Percentiles rank a stretch among this genome's conserved stretches.
Evolutionary conservation across 2,113 vertebrate species (phyloP).

Genomic region (Lontra canadensis): DNA sequence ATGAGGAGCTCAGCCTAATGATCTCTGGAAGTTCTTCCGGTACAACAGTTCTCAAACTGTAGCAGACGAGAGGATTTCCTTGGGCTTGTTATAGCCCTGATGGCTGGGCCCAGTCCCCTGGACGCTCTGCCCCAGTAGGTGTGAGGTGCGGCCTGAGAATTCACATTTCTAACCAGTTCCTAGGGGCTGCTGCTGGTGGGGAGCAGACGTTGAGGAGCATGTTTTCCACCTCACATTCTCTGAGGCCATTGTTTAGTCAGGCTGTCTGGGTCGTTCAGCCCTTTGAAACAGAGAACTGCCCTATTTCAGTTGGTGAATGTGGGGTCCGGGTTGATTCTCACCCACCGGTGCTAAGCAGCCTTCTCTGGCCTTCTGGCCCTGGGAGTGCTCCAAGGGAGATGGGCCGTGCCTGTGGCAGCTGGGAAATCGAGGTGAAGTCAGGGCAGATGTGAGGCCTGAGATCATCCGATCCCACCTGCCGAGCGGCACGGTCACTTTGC

Average conservation of each 20-base stretch:
- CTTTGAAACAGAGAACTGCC: background rate
- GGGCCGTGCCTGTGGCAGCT: background rate
- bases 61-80: background rate
- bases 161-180: background rate
- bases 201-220: background rate
- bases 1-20: background rate
- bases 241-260: background rate
- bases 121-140: background rate
- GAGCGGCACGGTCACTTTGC: background rate
- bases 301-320: background rate
- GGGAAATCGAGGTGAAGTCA: background rate
- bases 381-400: background rate
- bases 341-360: background rate
- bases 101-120: background rate
- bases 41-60: background rate
- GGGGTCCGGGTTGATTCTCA: background rate
- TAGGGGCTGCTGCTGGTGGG: background rate
- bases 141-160: background rate
- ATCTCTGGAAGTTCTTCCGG: background rate
- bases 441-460: background rate
- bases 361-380: background rate
- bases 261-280: background rate
- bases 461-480: background rate
- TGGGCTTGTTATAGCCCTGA: background rate
- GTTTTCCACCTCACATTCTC: background rate